Evolutionary conservation across 2,797 vertebrate genomes (phyloP), one percentile per base, ranked within the genome.

Genomic region (Tragopan temminckii): DNA sequence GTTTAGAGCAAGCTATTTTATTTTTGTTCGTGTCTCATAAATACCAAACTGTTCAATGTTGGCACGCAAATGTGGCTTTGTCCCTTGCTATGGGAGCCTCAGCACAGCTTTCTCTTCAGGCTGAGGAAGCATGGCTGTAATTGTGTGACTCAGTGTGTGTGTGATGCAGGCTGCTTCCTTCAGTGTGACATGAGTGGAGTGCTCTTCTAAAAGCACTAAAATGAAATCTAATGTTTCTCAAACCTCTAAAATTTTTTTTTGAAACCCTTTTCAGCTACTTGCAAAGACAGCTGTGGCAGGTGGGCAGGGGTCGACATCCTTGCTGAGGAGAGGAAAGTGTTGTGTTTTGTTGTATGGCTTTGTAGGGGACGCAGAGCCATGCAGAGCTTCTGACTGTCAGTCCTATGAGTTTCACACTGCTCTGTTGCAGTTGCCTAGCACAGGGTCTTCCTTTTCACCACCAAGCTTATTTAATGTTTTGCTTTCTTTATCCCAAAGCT

Each of bases 1-100:
- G 42, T 74, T 85, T 81, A 75, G 66, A 89, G 70, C 48, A 76
- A 91, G 62, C 77, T 91, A 38, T 88, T 95, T 93, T 67, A 64
- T 77, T 93, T 94, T 80, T 69, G 80, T 57, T 13, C 35, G 2
- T 68, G 27, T 76, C 77, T 91, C 63, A 89, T 91, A 84, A 95
- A 79, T 84, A 63, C 77, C 66, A 64, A 89, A 55, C 43, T 83
- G 55, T 93, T 96, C 62, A 27, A 63, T 69, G 58, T 53, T 78
- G 69, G 68, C 55, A 52, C 70, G 88, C 59, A 46, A 18, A 0
- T 69, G 50, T 67, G 52, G 42, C 89, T 91, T 89, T 94, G 93
- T 93, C 82, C 43, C 66, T 66, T 88, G 62, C 69, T 95, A 11
- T 87, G 63, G 50, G 63, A 93, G 27, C 84, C 36, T 85, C 42